Base-by-base conservation (phyloP, 1,140 invertebrate species). In the Acyrthosiphon pisum region DNA sequence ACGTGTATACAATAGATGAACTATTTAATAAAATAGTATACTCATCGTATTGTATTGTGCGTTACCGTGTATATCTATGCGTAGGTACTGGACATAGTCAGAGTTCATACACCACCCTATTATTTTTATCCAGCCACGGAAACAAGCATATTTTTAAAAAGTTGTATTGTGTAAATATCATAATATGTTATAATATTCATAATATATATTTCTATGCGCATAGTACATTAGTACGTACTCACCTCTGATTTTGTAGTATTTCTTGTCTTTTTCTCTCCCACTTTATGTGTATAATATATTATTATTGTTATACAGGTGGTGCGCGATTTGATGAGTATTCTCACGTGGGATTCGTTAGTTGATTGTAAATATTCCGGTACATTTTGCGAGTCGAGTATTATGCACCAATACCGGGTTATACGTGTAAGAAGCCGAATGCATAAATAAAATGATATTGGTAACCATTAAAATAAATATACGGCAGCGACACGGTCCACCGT, bases 241-340 rank as follows among this genome's bases (percentile, higher is more conserved):
- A 76, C 60, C 30, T 30, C 30, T 76, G 30, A 30, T 76, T 41
- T 18, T 76, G 4, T n/a, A 68, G 30, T n/a, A 6, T 76, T 35
- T 76, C 60, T 76, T 18, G 60, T 76, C 60, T 76, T 76, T 76
- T 76, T 76, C 60, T 76, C 60, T 76, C 60, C 60, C 60, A n/a
- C 60, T n/a, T n/a, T 18, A 18, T 14, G 18, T 60, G 60, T 76
- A n/a, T n/a, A 68, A 11, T 53, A 22, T 53, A 53, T 23, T 26
- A 76, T 18, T n/a, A 76, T 18, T n/a, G 30, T 18, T n/a, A n/a
- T 76, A n/a, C 30, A n/a, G 30, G 60, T 30, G n/a, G 60, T n/a
- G n/a, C 30, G n/a, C 60, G 6, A 76, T n/a, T n/a, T 18, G 60
- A 76, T 76, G 11, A 18, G 60, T 41, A 41, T 76, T 76, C 9